Base-by-base conservation (phyloP, 2,888 invertebrate species). In the Dynastes tityus region DNA sequence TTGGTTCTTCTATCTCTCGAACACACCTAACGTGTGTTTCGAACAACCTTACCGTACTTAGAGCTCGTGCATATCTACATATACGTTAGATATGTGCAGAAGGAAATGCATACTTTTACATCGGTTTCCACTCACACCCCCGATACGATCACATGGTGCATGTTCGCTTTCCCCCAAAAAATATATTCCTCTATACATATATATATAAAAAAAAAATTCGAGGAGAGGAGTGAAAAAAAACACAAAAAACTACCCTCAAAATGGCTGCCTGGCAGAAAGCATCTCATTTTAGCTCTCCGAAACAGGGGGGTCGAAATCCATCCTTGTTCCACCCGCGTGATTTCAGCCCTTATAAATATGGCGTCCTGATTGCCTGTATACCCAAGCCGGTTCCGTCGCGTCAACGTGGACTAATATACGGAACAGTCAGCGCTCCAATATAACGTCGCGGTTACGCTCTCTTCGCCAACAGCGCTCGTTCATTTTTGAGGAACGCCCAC, bases 161-260 rank as follows among this genome's bases (percentile, higher is more conserved):
- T 88, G 88, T 87, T 88, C 86, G 85, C 16, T 58, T 58, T 58
- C 22, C 55, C 55, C 2, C 22, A 58, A 58, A 58, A 58, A 58
- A 58, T 22, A 58, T 58, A 58, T 22, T 58, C 55, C 55, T 58
- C 55, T 58, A 58, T 58, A 58, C 63, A 32, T 63, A 63, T 32
- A 63, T 32, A 22, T 29, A 29, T 11, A 88, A 86, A 85, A 85
- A 84, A 84, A 78, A 74, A 78, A 80, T 74, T 70, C 37, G n/a
- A 65, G 45, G 55, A 65, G 16, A 22, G 71, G 61, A 9, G 76
- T 16, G 86, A 92, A 87, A 86, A 86, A 87, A 87, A 87, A 88
- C 87, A 87, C 84, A 87, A 88, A 91, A 92, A 92, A 91, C 92
- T 91, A 92, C 92, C 92, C 92, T 92, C 92, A 92, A 92, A 92